A percentile compares a stretch with the other conserved stretches of the same genome.
phyloP scores from a whole-genome alignment of 2,797 vertebrate species.

The Poliocrania exsul region DNA sequence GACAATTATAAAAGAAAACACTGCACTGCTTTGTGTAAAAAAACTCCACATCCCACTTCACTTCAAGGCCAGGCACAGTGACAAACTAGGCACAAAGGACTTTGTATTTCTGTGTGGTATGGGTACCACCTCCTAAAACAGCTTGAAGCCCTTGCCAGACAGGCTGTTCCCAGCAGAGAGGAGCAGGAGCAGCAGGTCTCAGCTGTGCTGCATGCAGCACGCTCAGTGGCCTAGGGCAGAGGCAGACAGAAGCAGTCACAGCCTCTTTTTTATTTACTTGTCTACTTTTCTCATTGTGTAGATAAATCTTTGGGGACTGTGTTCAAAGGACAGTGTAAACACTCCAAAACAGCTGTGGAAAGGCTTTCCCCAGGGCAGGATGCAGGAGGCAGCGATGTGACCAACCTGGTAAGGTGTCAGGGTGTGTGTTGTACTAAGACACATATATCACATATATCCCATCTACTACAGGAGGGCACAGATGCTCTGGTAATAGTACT shows the following conservation, averaged over 20 bases:
- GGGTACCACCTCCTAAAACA: not conserved
- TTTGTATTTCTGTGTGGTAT: not conserved
- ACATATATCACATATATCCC: fast-evolving
- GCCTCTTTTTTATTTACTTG: not conserved
- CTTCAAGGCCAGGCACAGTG: not conserved
- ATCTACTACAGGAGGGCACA: not conserved
- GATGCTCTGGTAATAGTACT: fast-evolving
- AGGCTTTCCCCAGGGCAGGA: not conserved
- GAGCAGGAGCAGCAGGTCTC: not conserved
- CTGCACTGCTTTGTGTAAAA: not conserved
- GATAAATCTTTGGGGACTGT: not conserved
- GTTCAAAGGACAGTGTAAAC: not conserved
- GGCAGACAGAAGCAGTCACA: not conserved
- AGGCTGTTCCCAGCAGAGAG: not conserved
- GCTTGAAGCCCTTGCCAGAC: not conserved
- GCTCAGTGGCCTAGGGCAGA: not conserved
- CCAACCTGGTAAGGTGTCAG: not conserved
- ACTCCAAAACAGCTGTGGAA: not conserved
- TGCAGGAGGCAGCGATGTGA: not conserved
- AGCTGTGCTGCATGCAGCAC: not conserved
- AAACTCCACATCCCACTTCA: not conserved
- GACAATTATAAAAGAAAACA: not conserved
- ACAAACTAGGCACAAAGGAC: not conserved
- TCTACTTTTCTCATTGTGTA: not conserved
- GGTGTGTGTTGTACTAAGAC: not conserved